Conservation (phyloP, 1,140 invertebrate species). For the Pinna nobilis region DNA sequence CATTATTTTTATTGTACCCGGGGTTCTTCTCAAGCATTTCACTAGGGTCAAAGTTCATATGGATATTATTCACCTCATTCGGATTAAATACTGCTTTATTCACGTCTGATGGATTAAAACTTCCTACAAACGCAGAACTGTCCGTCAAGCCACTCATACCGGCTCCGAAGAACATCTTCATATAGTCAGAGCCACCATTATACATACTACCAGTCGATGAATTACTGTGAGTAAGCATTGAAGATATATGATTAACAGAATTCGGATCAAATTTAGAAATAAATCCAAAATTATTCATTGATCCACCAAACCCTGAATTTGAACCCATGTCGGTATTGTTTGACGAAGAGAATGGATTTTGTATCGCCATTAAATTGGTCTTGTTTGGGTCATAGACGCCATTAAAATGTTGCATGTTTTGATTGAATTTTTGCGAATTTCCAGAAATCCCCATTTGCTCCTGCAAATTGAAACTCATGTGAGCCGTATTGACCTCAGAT, state of each 20-base stretch:
- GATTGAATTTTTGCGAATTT: not conserved
- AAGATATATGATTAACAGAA: slow-evolving; percentile 2
- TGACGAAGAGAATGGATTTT: not conserved
- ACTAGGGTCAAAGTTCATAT: slow-evolving; percentile 37
- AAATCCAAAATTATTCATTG: slow-evolving; percentile 16
- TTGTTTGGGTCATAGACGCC: slow-evolving; percentile 27
- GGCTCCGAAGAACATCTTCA: not conserved
- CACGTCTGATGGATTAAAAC: slow-evolving; percentile 34
- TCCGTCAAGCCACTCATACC: not conserved
- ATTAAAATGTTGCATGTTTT: not conserved
- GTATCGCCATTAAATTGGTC: slow-evolving; percentile 4
- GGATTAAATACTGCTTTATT: slow-evolving; percentile 42
- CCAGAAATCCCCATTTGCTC: slow-evolving; percentile 20
- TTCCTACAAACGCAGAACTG: slow-evolving; percentile 17
- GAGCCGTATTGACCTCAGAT: slow-evolving; percentile 10
- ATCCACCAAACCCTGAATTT: not conserved
- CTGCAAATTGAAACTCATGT: slow-evolving; percentile 29
- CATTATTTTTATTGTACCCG: slow-evolving; percentile 26
- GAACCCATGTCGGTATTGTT: not conserved
- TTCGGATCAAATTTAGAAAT: slow-evolving; percentile 25
- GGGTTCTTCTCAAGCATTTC: slow-evolving; percentile 41
- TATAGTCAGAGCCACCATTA: not conserved
- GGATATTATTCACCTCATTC: slow-evolving; percentile 32
- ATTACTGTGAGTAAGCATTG: not conserved
- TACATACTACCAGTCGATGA: not conserved